phyloP scores from a whole-genome alignment of 2,797 vertebrate genomes.

The Darevskia nairensis region DNA sequence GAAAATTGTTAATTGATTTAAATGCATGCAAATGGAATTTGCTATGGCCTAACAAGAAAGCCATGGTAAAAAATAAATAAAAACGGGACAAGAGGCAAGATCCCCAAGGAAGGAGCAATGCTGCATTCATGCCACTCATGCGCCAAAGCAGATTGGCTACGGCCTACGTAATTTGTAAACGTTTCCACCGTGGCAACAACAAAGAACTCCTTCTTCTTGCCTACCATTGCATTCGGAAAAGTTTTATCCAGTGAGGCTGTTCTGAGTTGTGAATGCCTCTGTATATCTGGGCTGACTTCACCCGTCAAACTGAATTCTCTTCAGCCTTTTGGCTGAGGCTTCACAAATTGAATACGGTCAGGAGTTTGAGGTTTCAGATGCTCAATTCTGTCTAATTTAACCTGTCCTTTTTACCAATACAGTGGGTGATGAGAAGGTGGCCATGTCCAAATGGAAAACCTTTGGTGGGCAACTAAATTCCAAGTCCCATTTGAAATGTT shows the following conservation, averaged over 20 bases:
- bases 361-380: background rate
- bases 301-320: background rate
- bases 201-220: background rate
- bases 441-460: background rate
- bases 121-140: background rate
- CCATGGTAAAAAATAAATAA: background rate
- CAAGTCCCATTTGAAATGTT: background rate
- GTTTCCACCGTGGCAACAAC: background rate
- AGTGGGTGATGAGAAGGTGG: background rate
- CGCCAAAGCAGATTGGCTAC: background rate
- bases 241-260: background rate
- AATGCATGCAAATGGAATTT: slow-evolving; percentile 4
- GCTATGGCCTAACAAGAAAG: background rate
- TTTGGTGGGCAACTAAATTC: background rate
- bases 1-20: background rate
- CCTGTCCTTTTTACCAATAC: background rate
- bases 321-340: background rate
- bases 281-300: background rate
- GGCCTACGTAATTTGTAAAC: background rate
- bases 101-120: background rate
- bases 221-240: background rate
- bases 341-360: background rate
- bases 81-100: slow-evolving; percentile 1
- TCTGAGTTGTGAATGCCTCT: background rate
- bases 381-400: background rate